phyloP scores from a whole-genome alignment of 1,140 invertebrate genomes.

The Teleogryllus occipitalis region DNA sequence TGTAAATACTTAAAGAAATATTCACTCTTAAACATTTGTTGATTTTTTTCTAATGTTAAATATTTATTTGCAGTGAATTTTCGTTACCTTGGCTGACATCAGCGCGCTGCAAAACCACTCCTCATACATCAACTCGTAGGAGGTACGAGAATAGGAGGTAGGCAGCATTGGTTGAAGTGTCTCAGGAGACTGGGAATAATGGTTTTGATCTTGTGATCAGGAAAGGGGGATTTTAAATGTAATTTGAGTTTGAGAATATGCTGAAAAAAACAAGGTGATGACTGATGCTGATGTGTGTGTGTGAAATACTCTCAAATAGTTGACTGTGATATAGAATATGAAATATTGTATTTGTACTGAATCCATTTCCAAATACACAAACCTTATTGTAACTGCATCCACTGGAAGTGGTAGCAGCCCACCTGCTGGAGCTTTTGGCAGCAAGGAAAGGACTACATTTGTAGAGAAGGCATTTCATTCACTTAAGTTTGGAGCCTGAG shows the following conservation, averaged over 20 bases:
- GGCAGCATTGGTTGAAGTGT: not conserved
- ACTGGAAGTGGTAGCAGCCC: not conserved
- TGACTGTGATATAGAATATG: constrained; percentile 1
- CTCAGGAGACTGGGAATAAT: not conserved
- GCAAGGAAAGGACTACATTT: not conserved
- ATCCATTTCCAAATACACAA: constrained; percentile 1
- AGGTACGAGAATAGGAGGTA: constrained; percentile 15
- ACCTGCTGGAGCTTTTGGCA: not conserved
- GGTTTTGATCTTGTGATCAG: too few species aligned
- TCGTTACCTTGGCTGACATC: constrained; percentile 18
- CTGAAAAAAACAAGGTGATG: not conserved
- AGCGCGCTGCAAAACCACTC: constrained; percentile 7
- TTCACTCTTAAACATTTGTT: not conserved
- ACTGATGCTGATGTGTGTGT: not conserved
- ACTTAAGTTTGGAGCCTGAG: too few species aligned
- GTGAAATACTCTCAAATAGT: not conserved
- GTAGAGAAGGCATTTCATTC: too few species aligned
- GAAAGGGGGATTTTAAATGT: not conserved
- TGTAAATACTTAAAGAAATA: not conserved
- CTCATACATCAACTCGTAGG: constrained; percentile 1
- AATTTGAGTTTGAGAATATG: not conserved
- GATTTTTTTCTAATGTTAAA: not conserved
- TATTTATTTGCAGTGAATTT: constrained; percentile 9
- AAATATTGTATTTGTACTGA: not conserved
- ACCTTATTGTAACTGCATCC: not conserved